These are phyloP conservation scores for Drosophila nannoptera DNA, from an alignment of 1,140 invertebrate species.

Conservation along the genomic window DNA sequence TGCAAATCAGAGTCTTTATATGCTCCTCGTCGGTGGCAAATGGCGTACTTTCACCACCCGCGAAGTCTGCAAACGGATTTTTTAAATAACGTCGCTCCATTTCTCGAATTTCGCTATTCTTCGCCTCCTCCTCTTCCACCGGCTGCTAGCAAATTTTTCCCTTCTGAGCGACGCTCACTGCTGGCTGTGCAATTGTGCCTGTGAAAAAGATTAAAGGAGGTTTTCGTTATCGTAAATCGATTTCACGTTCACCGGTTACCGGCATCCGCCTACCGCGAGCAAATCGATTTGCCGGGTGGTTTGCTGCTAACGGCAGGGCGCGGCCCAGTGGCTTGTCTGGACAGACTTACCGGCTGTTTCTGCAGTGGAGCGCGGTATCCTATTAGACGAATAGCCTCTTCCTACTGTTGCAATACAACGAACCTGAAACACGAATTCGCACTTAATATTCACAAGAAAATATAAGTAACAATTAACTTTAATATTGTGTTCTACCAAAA, in stretches of 20 bases:
- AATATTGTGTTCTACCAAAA: slow-evolving; percentile 12
- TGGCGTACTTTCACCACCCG: slow-evolving; percentile 58
- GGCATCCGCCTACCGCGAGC: no score
- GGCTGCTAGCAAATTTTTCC: slow-evolving; percentile 13
- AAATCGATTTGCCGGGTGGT: no score
- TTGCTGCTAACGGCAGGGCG: slow-evolving; percentile 30
- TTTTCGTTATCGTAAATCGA: slow-evolving; percentile 26
- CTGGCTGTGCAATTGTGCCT: slow-evolving; percentile 26
- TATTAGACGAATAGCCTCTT: slow-evolving; percentile 28
- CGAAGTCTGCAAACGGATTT: slow-evolving; percentile 69
- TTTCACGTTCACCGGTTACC: slow-evolving; percentile 23
- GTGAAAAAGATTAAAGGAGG: background rate
- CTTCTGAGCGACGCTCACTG: slow-evolving; percentile 8
- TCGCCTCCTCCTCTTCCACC: slow-evolving; percentile 8
- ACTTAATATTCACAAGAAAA: background rate
- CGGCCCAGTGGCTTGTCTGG: slow-evolving; percentile 34
- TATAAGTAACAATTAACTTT: background rate
- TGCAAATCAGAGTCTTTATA: slow-evolving; percentile 75
- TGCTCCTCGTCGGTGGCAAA: slow-evolving; percentile 72
- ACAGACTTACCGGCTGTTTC: slow-evolving; percentile 58
- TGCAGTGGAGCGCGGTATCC: slow-evolving; percentile 24
- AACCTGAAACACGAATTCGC: slow-evolving; percentile 22
- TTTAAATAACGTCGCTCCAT: slow-evolving; percentile 76
- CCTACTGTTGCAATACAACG: background rate
- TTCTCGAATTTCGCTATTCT: slow-evolving; percentile 5